These are phyloP conservation scores for Stegostoma tigrinum DNA, from an alignment of 2,113 vertebrate genomes.

Conservation along the genomic window DNA sequence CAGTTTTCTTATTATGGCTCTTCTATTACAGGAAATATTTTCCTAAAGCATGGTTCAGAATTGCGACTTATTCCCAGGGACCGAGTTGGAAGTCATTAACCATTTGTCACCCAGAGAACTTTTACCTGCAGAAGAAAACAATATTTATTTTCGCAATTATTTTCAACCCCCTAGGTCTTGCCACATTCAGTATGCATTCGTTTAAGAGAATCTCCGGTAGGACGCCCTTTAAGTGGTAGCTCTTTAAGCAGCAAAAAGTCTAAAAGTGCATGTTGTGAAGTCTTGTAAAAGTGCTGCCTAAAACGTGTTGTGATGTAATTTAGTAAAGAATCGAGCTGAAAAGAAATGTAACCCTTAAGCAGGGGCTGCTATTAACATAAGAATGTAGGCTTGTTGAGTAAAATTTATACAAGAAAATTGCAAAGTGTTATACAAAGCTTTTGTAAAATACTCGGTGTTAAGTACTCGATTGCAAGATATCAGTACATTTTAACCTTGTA, in stretches of 20 bases:
- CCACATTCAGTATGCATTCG: neutral
- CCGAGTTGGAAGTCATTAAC: conserved; percentile 59
- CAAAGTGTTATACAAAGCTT: neutral
- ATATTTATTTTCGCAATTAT: conserved; percentile 24
- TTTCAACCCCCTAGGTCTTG: neutral
- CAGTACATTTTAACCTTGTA: neutral
- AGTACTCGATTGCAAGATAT: neutral
- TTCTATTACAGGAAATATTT: conserved; percentile 62
- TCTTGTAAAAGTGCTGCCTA: no score
- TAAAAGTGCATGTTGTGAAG: neutral
- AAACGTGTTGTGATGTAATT: neutral
- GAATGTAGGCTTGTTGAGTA: neutral
- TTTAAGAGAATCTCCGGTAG: neutral
- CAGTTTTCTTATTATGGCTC: conserved; percentile 23
- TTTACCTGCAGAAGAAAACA: conserved; percentile 1
- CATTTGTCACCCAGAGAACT: neutral
- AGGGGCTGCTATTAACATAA: neutral
- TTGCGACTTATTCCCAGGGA: conserved; percentile 69
- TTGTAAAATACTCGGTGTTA: neutral
- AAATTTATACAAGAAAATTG: neutral
- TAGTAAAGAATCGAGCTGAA: neutral
- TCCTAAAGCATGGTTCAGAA: conserved; percentile 67
- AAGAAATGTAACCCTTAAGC: neutral
- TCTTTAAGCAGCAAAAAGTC: neutral
- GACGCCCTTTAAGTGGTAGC: neutral